Percentiles rank a stretch among this genome's conserved stretches.
phyloP scores from a whole-genome alignment of 1,140 invertebrate species.

The Lepidurus arcticus region DNA sequence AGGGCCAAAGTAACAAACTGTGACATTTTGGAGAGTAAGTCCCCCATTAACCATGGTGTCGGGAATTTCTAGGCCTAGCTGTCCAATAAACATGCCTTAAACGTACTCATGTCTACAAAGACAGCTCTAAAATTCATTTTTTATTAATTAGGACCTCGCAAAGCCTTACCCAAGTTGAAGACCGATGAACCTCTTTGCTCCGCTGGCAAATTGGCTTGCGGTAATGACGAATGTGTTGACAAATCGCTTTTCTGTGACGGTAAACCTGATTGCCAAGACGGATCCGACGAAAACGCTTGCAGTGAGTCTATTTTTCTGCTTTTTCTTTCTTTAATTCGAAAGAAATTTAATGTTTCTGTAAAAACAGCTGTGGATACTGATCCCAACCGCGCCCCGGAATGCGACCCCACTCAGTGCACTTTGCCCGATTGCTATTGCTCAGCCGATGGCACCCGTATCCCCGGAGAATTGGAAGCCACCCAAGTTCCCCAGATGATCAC shows the following conservation, averaged over 20 bases:
- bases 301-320: conserved; percentile 56
- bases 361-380: conserved; percentile 72
- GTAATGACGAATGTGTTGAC: conserved; percentile 81
- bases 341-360: too few species aligned
- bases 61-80: not conserved
- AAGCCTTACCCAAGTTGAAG: conserved; percentile 77
- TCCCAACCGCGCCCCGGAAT: conserved; percentile 81
- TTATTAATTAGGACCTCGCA: conserved; percentile 69
- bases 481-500: conserved; percentile 92
- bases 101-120: not conserved
- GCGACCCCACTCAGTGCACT: conserved; percentile 77
- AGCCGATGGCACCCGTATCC: conserved; percentile 82
- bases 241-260: conserved; percentile 89
- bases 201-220: conserved; percentile 79
- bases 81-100: not conserved
- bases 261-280: conserved; percentile 84
- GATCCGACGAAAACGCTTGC: conserved; percentile 91
- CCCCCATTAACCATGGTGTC: not conserved
- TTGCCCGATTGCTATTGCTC: conserved; percentile 91
- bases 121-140: not conserved
- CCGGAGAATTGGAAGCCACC: conserved; percentile 68
- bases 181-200: conserved; percentile 85
- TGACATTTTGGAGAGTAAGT: conserved; percentile 87
- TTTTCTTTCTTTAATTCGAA: not conserved
- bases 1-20: conserved; percentile 92